Conservation (phyloP, 1,140 invertebrate species). For the Trachelipus rathkii region DNA sequence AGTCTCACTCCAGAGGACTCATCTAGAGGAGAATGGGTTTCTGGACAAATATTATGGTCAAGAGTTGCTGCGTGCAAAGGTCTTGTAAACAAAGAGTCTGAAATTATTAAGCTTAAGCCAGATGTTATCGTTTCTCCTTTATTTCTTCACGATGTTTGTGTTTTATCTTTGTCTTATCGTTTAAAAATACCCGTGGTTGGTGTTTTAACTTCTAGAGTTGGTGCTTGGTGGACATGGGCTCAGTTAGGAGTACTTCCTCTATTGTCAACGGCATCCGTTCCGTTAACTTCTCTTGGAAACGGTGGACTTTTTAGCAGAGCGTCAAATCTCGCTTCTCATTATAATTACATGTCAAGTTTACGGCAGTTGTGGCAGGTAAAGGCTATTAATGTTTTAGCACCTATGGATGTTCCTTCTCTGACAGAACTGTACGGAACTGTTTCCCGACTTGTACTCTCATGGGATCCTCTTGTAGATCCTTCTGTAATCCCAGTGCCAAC, state of each 20-base stretch:
- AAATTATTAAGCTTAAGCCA: neutral
- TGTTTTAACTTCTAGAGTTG: slow-evolving; percentile 28
- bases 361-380: slow-evolving; percentile 28
- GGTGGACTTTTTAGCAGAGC: slow-evolving; percentile 14
- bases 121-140: slow-evolving; percentile 19
- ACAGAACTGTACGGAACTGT: neutral
- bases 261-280: slow-evolving; percentile 21
- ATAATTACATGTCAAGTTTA: slow-evolving; percentile 28
- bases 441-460: neutral
- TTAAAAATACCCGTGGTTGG: slow-evolving; percentile 26
- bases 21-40: slow-evolving; percentile 25
- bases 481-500: neutral
- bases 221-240: slow-evolving; percentile 34
- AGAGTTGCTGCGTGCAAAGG: slow-evolving; percentile 21
- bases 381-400: neutral
- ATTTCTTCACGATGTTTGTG: slow-evolving; percentile 34
- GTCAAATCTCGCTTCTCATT: slow-evolving; percentile 23
- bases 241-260: slow-evolving; percentile 26
- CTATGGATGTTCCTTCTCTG: neutral
- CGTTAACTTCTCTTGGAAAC: slow-evolving; percentile 16
- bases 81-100: neutral
- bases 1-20: slow-evolving; percentile 28
- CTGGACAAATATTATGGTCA: slow-evolving; percentile 21
- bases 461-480: neutral
- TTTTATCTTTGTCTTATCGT: slow-evolving; percentile 13